These are phyloP conservation scores for Nesometra sesokonis DNA, from an alignment of 35 echinoderm and acorn worm genomes.

Conservation along the genomic window DNA sequence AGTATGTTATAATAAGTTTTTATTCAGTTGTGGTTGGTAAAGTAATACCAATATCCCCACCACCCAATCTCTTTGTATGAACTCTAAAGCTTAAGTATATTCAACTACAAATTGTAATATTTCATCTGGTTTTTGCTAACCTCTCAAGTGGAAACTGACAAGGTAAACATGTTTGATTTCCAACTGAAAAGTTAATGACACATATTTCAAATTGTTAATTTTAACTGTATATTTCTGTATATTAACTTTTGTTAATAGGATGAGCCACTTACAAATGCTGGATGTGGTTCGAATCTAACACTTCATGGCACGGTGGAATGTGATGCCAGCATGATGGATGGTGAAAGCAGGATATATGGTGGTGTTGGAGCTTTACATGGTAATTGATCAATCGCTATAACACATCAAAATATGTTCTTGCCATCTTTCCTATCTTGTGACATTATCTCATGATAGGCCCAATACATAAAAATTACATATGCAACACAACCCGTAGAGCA, in stretches of 20 bases:
- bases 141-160: not conserved
- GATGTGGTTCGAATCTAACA: constrained; percentile 79
- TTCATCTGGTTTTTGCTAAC: not conserved
- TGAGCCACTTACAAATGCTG: constrained; percentile 81
- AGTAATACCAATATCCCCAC: no score
- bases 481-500: no score
- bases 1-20: not conserved
- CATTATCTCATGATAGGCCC: no score
- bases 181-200: not conserved
- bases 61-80: no score
- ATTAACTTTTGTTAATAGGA: constrained; percentile 17
- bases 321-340: constrained; percentile 97
- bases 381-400: constrained; percentile 28
- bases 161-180: not conserved
- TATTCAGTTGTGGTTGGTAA: no score
- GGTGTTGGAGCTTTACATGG: constrained; percentile 68
- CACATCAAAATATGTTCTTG: no score
- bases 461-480: no score
- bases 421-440: no score
- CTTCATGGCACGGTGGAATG: constrained; percentile 83
- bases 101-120: no score
- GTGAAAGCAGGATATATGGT: constrained; percentile 41
- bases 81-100: no score
- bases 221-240: no score
- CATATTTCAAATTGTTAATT: no score